A percentile compares a stretch with the other conserved stretches of the same genome.
These are phyloP conservation scores for Tinamus guttatus DNA, from an alignment of 2,113 vertebrate genomes.

Conservation along the genomic window DNA sequence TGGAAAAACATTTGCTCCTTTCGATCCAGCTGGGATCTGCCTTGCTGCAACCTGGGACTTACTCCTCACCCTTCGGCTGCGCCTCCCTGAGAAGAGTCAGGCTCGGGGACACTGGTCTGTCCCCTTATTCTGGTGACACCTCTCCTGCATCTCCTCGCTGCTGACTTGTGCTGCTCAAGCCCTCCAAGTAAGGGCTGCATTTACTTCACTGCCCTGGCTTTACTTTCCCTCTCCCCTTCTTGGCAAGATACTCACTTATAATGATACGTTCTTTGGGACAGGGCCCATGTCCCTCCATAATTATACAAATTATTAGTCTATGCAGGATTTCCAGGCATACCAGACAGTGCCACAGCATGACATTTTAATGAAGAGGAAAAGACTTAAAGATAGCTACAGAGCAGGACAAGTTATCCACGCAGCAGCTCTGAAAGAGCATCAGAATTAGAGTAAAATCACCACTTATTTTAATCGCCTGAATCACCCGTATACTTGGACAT, in stretches of 20 bases:
- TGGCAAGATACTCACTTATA: neutral
- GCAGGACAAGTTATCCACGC: neutral
- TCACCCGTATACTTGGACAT: neutral
- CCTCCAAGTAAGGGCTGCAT: neutral
- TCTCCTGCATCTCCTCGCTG: accelerated
- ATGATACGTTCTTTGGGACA: neutral
- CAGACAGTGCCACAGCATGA: accelerated
- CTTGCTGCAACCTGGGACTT: neutral
- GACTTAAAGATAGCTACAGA: neutral
- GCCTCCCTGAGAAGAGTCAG: neutral
- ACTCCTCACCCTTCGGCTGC: neutral
- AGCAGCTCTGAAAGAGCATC: neutral
- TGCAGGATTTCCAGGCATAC: neutral
- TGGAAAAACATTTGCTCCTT: neutral
- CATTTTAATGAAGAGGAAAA: neutral
- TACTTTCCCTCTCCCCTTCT: neutral
- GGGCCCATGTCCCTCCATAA: neutral
- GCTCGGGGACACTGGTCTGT: neutral
- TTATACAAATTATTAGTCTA: neutral
- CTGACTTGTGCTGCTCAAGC: neutral
- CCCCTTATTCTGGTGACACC: neutral
- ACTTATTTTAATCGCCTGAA: neutral
- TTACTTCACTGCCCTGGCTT: neutral
- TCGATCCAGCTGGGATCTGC: accelerated
- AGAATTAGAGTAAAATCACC: neutral